phyloP scores from a whole-genome alignment of 1,140 invertebrate species.

The Nasonia giraulti region DNA sequence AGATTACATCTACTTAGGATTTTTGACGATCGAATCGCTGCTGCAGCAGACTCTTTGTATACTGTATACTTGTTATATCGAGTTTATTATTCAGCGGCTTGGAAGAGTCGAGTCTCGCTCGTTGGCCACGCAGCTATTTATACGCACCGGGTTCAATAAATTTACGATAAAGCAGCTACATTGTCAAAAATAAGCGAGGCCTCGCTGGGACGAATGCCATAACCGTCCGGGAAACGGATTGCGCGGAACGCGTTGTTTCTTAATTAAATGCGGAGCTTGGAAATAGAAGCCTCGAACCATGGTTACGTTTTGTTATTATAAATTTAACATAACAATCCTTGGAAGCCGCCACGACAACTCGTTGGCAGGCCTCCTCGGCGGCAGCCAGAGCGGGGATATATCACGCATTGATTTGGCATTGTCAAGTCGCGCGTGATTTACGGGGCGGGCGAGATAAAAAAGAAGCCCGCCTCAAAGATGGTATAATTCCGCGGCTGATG shows the following conservation, averaged over 20 bases:
- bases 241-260: not conserved
- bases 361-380: not conserved
- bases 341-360: not conserved
- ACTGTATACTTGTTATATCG: not conserved
- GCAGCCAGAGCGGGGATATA: not conserved
- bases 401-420: not conserved
- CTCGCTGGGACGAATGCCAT: too few relatives aligned
- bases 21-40: slow-evolving; percentile 30
- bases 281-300: not conserved
- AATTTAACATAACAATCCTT: slow-evolving; percentile 8
- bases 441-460: not conserved
- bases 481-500: not conserved
- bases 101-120: too few relatives aligned
- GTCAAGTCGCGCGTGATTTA: not conserved
- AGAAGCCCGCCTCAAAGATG: not conserved
- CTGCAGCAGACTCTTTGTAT: not conserved
- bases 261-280: not conserved
- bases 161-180: too few relatives aligned
- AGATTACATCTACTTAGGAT: slow-evolving; percentile 15
- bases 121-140: too few relatives aligned
- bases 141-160: too few relatives aligned
- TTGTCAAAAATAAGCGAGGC: too few relatives aligned
- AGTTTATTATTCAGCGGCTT: not conserved
- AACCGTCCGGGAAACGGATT: too few relatives aligned
- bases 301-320: not conserved